These are phyloP conservation scores for Eueremaeus valkanovi DNA, from an alignment of 2,888 invertebrate species.

Conservation along the genomic window DNA sequence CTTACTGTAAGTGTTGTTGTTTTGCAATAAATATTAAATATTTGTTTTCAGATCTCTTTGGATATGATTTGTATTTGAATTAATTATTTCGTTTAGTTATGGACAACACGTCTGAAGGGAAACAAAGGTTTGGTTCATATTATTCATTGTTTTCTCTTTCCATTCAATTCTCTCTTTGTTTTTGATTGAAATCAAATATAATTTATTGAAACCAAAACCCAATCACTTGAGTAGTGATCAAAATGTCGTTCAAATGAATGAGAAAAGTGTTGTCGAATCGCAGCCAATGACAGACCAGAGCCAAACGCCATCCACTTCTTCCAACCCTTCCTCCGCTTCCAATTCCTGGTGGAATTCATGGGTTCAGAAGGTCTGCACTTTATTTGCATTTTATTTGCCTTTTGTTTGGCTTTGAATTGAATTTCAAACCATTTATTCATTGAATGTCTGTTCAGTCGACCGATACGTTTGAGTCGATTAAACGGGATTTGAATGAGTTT, in stretches of 20 bases:
- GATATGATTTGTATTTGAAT: neutral
- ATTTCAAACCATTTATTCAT: too few relatives aligned
- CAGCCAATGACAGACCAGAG: neutral
- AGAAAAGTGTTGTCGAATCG: neutral
- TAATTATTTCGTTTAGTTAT: neutral
- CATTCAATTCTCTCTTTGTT: too few relatives aligned
- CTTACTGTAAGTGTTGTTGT: neutral
- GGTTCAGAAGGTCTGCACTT: neutral
- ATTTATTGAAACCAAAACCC: too few relatives aligned
- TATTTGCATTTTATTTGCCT: too few relatives aligned
- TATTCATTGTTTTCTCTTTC: neutral
- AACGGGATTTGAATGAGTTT: conserved; percentile 70
- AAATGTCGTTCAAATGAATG: too few relatives aligned
- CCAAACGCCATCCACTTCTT: neutral
- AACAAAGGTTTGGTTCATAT: neutral
- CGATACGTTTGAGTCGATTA: conserved; percentile 67
- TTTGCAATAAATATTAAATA: neutral
- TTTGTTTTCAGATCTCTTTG: neutral
- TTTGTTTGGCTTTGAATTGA: neutral
- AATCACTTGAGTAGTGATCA: too few relatives aligned
- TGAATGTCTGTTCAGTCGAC: neutral
- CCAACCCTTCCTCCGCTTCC: too few relatives aligned
- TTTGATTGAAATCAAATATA: neutral
- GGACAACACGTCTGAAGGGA: neutral
- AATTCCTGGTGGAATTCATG: neutral